Evolutionary conservation across 2,888 invertebrate species (phyloP).

Genomic region (Leptogaster cylindrica): DNA sequence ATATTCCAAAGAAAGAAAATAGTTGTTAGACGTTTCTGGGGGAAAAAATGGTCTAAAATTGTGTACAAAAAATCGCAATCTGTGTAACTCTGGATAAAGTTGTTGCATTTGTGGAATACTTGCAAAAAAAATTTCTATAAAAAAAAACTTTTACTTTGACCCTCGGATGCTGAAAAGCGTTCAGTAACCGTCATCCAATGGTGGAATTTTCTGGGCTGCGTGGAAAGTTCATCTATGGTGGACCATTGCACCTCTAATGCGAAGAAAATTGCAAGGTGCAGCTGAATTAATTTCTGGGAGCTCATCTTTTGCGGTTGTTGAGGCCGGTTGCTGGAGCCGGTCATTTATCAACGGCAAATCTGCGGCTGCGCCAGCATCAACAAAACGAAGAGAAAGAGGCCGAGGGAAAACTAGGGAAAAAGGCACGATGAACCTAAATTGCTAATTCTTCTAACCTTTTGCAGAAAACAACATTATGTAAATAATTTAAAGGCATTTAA

Average conservation of each 20-base stretch:
- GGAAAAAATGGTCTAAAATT: too few relatives aligned
- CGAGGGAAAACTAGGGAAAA: too few relatives aligned
- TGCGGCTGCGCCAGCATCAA: conserved; percentile 19
- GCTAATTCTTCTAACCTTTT: conserved; percentile 39
- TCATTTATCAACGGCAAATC: conserved; percentile 29
- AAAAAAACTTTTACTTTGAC: conserved; percentile 40
- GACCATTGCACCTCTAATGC: conserved; percentile 26
- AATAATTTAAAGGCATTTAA: conserved; percentile 35
- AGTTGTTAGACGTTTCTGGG: too few relatives aligned
- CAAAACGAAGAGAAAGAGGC: neutral
- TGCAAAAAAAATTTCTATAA: too few relatives aligned
- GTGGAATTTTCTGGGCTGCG: conserved; percentile 32
- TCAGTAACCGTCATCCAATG: conserved; percentile 5
- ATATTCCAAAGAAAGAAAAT: too few relatives aligned
- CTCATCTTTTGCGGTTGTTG: conserved; percentile 4
- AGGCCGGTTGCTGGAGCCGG: conserved; percentile 33
- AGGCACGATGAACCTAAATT: conserved; percentile 37
- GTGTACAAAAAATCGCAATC: too few relatives aligned
- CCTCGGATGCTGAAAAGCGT: neutral
- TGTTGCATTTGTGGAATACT: too few relatives aligned
- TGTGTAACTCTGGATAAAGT: too few relatives aligned
- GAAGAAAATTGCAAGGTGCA: conserved; percentile 39
- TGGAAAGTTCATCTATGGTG: conserved; percentile 26
- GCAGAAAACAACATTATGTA: conserved; percentile 19
- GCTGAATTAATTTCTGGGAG: conserved; percentile 40